These are phyloP conservation scores for Thermophis baileyi DNA, from an alignment of 2,113 vertebrate genomes.

Conservation along the genomic window DNA sequence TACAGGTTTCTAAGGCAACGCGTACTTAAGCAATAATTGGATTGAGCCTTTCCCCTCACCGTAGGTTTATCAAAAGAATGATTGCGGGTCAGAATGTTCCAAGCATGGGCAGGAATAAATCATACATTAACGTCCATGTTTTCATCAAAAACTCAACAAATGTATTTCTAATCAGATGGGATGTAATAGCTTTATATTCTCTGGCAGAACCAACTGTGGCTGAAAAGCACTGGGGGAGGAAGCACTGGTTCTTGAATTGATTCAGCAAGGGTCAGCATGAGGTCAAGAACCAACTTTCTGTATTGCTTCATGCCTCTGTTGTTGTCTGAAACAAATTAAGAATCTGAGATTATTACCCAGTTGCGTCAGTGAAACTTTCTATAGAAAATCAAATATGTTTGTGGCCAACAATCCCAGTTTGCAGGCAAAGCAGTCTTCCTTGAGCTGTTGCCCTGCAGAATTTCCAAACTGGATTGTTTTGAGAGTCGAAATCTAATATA, in stretches of 20 bases:
- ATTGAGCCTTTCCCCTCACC: too few relatives aligned
- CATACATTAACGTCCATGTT: not conserved
- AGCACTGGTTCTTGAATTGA: not conserved
- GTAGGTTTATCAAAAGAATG: not conserved
- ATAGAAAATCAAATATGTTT: not conserved
- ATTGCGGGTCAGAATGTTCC: not conserved
- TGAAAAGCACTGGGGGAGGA: not conserved
- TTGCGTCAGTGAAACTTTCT: not conserved
- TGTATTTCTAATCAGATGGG: conserved; percentile 2
- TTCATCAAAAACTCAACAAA: not conserved
- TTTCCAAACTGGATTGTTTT: not conserved
- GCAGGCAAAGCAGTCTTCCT: not conserved
- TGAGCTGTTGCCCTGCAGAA: not conserved
- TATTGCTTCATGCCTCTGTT: not conserved
- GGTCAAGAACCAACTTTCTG: not conserved
- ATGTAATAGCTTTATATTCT: conserved; percentile 12
- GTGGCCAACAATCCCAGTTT: not conserved
- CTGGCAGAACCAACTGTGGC: not conserved
- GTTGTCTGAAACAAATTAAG: not conserved
- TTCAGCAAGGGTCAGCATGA: not conserved
- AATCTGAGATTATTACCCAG: not conserved
- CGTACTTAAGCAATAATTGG: not conserved
- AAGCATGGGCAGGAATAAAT: not conserved
- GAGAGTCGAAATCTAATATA: not conserved
- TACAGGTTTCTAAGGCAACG: not conserved